Base-by-base conservation (phyloP, 2,888 invertebrate genomes). In the Harpagoxenus sublaevis region DNA sequence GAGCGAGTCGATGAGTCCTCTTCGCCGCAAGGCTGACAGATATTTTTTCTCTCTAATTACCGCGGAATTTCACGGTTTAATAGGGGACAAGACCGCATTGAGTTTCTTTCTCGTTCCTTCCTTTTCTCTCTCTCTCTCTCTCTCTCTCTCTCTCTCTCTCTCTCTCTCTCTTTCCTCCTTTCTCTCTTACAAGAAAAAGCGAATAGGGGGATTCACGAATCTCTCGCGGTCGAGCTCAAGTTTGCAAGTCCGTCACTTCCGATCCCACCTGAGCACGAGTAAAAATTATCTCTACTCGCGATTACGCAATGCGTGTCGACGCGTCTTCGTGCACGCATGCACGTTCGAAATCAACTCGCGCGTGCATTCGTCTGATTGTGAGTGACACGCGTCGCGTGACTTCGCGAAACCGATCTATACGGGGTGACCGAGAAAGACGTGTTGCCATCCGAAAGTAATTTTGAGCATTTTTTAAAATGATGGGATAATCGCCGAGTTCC, bases 321-420 rank as follows among this genome's bases (percentile, higher is more conserved):
- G 12, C 3, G 10, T 51, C 23, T 8, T 28, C 8, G 23, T 18
- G 18, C 18, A 39, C 10, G 42, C 12, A 28, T 31, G 31, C 12
- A 48, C 23, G 6, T 55, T 55, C 42, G 9, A 66, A 42, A 65
- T 65, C 39, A 9, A 9, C 31, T 48, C 12, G 45, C 51, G 71
- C 18, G 31, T 45, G 15, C 6, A 28, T 8, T 42, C 10, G 15
- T 9, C 31, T 1, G 35, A 60, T 0, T 75, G 35, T 8, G 35
- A 60, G 1, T 75, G 35, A 65, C 39, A 39, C 28, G 45, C 28
- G n/a, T 60, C 77, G 42, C 66, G 39, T 77, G 51, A 75, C 65
- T 65, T 3, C 42, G 31, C 55, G 55, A 55, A 66, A 78, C 6
- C 28, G 9, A 39, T 39, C 18, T 77, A 53, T 42, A 66, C 18